phyloP scores from a whole-genome alignment of 2,888 invertebrate genomes.

The Drosophila testacea region DNA sequence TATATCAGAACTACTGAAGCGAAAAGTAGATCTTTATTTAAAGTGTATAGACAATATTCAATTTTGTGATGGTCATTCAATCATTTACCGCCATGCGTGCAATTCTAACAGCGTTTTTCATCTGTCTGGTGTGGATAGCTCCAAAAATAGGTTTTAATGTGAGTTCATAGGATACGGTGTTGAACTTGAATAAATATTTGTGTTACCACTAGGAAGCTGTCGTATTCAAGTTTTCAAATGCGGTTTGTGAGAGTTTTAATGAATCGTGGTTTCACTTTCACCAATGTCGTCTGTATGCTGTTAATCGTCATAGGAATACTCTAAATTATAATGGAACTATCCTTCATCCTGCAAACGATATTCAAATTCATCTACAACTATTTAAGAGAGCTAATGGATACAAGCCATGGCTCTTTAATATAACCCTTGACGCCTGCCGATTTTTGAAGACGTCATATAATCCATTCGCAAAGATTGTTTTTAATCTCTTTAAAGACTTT shows the following conservation, averaged over 20 bases:
- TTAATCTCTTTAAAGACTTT: conserved; percentile 1
- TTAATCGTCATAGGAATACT: conserved; percentile 12
- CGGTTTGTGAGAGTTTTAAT: conserved; percentile 10
- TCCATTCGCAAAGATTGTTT: conserved; percentile 13
- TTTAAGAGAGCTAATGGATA: conserved; percentile 46
- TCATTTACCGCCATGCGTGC: no score
- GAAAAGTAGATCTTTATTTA: no score
- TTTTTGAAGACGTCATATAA: conserved; percentile 23
- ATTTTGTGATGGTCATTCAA: no score
- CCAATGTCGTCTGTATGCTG: conserved; percentile 30
- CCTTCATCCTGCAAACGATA: conserved; percentile 21
- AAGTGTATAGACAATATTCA: no score
- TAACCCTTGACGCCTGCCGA: conserved; percentile 24
- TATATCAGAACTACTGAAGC: no score
- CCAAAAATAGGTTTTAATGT: no score
- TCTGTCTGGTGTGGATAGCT: no score
- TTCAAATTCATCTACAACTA: neutral
- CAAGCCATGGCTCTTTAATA: conserved; percentile 33
- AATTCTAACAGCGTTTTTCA: no score
- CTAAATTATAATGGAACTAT: neutral
- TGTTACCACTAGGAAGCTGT: conserved; percentile 8
- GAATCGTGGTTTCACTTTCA: conserved; percentile 5
- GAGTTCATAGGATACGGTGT: no score
- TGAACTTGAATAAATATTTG: no score
- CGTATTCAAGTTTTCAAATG: conserved; percentile 29